Evolutionary conservation across 1,140 invertebrate species (phyloP).

Genomic region (Macrostomum lignano): DNA sequence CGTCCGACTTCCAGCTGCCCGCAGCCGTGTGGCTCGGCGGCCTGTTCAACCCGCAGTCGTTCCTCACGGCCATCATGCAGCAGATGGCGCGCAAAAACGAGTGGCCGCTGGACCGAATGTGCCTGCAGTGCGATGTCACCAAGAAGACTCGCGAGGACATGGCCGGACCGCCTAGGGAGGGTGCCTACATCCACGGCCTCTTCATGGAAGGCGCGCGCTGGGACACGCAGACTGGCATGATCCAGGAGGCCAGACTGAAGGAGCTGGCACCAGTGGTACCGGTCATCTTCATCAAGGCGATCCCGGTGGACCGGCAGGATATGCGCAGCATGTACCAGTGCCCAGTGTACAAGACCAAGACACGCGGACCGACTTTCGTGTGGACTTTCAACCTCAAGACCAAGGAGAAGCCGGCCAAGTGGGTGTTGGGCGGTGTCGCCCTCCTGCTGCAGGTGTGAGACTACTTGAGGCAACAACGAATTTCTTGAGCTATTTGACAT

Average conservation of each 20-base stretch:
- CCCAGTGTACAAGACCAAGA: conserved; percentile 68
- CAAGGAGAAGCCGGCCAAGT: conserved; percentile 68
- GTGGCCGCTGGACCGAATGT: conserved; percentile 79
- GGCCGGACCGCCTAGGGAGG: conserved; percentile 47
- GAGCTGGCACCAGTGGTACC: conserved; percentile 72
- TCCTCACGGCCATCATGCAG: conserved; percentile 86
- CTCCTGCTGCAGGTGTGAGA: conserved; percentile 47
- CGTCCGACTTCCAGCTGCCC: conserved; percentile 36
- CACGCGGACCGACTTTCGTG: conserved; percentile 61
- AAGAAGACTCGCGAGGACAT: conserved; percentile 82
- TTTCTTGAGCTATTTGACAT: no score
- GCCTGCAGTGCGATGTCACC: conserved; percentile 74
- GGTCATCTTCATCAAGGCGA: conserved; percentile 51
- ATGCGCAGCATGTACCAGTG: conserved; percentile 62
- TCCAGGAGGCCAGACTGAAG: conserved; percentile 59
- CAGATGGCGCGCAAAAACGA: conserved; percentile 68
- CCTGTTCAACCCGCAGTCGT: conserved; percentile 81
- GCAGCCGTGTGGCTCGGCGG: conserved; percentile 57
- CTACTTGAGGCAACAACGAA: no score
- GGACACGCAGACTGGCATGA: conserved; percentile 55
- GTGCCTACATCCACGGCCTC: conserved; percentile 69
- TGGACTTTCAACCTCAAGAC: conserved; percentile 84
- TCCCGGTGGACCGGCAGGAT: conserved; percentile 64
- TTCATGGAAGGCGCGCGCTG: conserved; percentile 78
- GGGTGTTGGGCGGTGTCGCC: conserved; percentile 68